Conservation (phyloP, 2,797 vertebrate species). For the Gouania willdenowi region DNA sequence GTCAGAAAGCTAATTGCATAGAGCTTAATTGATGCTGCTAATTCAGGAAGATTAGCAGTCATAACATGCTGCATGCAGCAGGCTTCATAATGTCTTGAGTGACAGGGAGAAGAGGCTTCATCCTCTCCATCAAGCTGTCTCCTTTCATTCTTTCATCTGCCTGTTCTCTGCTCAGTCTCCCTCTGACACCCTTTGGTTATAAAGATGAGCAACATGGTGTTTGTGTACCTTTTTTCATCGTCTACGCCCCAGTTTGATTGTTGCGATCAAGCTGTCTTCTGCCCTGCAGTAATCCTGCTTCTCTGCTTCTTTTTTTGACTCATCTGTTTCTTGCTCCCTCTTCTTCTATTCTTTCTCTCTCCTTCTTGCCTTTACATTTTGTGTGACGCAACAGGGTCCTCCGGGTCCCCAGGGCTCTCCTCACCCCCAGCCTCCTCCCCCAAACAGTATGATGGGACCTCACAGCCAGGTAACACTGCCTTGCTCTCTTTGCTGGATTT, state of each 20-base stretch:
- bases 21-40: constrained; percentile 72
- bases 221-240: constrained; percentile 4
- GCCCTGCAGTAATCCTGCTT: constrained; percentile 85
- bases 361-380: constrained; percentile 77
- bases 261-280: constrained; percentile 75
- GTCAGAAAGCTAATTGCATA: constrained; percentile 68
- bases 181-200: constrained; percentile 26
- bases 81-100: constrained; percentile 67
- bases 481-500: constrained; percentile 46
- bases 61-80: constrained; percentile 68
- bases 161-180: constrained; percentile 46
- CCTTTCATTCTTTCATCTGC: constrained; percentile 45
- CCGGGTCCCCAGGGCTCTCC: constrained; percentile 98
- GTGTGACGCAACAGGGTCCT: constrained; percentile 89
- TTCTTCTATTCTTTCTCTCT: constrained; percentile 41
- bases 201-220: constrained; percentile 38
- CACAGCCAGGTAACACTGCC: constrained; percentile 93
- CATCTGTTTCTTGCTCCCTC: constrained; percentile 2
- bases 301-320: constrained; percentile 20
- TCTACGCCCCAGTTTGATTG: constrained; percentile 52
- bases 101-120: constrained; percentile 60
- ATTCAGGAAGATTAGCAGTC: constrained; percentile 67
- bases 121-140: constrained; percentile 47
- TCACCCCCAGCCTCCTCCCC: constrained; percentile 98
- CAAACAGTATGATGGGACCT: constrained; percentile 99